A percentile compares a stretch with the other conserved stretches of the same genome.
phyloP scores from a whole-genome alignment of 2,113 vertebrate species.

The Trematomus loennbergii region DNA sequence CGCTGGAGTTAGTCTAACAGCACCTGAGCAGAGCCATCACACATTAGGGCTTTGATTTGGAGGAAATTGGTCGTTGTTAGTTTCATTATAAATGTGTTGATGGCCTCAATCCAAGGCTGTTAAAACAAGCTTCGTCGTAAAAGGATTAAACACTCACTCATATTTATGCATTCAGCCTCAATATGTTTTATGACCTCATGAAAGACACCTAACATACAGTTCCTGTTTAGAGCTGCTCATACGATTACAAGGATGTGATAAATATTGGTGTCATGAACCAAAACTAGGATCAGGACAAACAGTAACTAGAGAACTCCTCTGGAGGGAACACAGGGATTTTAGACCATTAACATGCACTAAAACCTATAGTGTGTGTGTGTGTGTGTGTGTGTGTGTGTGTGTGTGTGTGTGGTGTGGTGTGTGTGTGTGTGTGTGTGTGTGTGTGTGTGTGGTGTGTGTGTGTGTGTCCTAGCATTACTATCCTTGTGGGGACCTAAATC shows the following conservation, averaged over 20 bases:
- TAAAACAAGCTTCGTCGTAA: constrained; percentile 45
- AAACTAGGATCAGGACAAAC: no score
- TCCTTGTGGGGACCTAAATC: no score
- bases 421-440: no score
- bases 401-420: no score
- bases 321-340: no score
- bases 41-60: constrained; percentile 45
- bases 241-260: no score
- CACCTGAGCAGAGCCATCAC: constrained; percentile 15
- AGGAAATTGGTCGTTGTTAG: constrained; percentile 57
- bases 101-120: constrained; percentile 49
- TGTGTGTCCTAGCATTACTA: no score
- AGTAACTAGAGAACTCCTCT: no score
- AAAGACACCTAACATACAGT: constrained; percentile 7
- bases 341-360: no score
- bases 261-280: no score
- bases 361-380: no score
- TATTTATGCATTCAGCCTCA: no score
- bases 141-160: constrained; percentile 48
- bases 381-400: not conserved
- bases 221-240: not conserved
- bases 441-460: constrained; percentile 14
- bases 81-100: constrained; percentile 55
- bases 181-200: constrained; percentile 19
- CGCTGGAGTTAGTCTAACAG: constrained; percentile 53